Evolutionary conservation across 2,113 vertebrate genomes (phyloP), one percentile per base, ranked within the genome.

Genomic region (Procavia capensis): DNA sequence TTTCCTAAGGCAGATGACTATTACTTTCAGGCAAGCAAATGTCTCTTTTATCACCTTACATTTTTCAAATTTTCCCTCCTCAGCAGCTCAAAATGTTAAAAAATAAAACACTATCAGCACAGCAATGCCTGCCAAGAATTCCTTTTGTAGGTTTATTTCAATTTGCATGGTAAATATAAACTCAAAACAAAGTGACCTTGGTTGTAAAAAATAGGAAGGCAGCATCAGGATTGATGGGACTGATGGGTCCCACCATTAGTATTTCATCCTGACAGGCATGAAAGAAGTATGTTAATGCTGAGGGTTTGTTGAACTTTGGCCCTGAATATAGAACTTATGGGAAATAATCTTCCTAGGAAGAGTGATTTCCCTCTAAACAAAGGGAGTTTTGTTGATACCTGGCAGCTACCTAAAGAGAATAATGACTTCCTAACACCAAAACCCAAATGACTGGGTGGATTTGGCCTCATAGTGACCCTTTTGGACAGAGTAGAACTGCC

Each of bases 211-310:
- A 98, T 96, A 98, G 98, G 93, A 96, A 98, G 93, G 95, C 96
- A 98, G 94, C 96, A 98, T 97, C 97, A 98, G 95, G 98, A 98
- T 95, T 98, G 97, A 98, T 98, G 97, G 95, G 98, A 98, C 95
- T 98, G 97, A 98, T 98, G 97, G 96, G 93, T 85, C 85, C 95
- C 78, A 97, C 97, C 95, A 97, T 98, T 98, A 98, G 96, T 98
- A 98, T 98, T 98, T 98, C 98, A 99, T 97, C 98, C 85, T 98
- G 98, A 98, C 98, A 98, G 95, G 89, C 94, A 98, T 95, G 97
- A 98, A 98, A 98, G 97, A 98, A 98, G 97, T 95, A 97, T 98
- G 96, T 98, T 98, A 97, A 97, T 96, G 96, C 95, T 96, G 90
- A 97, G 95, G 88, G 91, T 95, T 98, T 98, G 90, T 97, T 98